Evolutionary conservation across 1,140 invertebrate genomes (phyloP).

Genomic region (Pseudomyrmex pallidus): DNA sequence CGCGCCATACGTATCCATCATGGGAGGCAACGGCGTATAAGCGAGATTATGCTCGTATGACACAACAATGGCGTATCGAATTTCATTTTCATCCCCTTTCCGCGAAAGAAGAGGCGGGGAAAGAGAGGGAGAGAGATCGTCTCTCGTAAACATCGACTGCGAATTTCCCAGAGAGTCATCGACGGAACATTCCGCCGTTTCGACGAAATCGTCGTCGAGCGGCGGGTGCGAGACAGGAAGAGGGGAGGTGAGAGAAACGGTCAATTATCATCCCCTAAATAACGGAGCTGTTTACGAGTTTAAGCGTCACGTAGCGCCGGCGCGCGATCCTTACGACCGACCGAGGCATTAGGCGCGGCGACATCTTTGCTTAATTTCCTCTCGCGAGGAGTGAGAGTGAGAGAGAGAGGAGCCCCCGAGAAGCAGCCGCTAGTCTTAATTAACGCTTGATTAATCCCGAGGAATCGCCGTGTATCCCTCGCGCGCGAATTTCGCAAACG

Average conservation of each 20-base stretch:
- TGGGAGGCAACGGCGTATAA: conserved; percentile 30
- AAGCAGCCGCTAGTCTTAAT: conserved; percentile 68
- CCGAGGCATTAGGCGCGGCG: conserved; percentile 71
- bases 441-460: conserved; percentile 77
- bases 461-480: conserved; percentile 51
- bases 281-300: conserved; percentile 76
- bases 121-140: conserved; percentile 30
- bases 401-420: conserved; percentile 43
- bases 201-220: conserved; percentile 64
- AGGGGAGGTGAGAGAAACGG: conserved; percentile 61
- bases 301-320: conserved; percentile 51
- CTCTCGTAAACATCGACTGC: conserved; percentile 63
- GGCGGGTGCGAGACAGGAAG: background rate
- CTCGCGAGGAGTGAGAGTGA: conserved; percentile 57
- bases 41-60: conserved; percentile 57
- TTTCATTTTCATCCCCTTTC: conserved; percentile 60
- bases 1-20: conserved; percentile 46
- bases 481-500: conserved; percentile 9
- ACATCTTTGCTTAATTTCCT: conserved; percentile 80
- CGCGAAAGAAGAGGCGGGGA: background rate
- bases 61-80: conserved; percentile 68
- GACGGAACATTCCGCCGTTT: conserved; percentile 51
- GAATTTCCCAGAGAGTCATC: conserved; percentile 69
- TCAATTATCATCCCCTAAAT: conserved; percentile 79
- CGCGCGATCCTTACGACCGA: conserved; percentile 64